Evolutionary conservation across 1,140 invertebrate species (phyloP).

Genomic region (Drosophila asahinai): DNA sequence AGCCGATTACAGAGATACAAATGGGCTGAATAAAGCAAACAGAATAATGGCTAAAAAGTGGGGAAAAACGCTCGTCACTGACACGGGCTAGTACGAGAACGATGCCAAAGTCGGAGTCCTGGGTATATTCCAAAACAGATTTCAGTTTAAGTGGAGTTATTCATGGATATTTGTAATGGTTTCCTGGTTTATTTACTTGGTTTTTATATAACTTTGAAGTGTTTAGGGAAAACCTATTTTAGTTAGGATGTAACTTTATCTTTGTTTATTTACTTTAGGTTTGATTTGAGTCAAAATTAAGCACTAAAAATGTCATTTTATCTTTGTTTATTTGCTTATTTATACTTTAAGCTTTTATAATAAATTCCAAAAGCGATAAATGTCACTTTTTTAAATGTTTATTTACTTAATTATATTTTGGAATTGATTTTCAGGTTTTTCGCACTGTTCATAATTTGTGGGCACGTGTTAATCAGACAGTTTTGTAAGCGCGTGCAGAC

Average conservation of each 20-base stretch:
- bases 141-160: neutral
- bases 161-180: neutral
- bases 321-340: neutral
- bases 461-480: conserved; percentile 73
- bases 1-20: conserved; percentile 50
- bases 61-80: conserved; percentile 47
- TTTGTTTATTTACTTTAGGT: neutral
- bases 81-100: conserved; percentile 40
- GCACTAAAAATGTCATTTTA: neutral
- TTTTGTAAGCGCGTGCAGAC: conserved; percentile 60
- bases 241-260: too few relatives aligned
- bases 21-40: conserved; percentile 24
- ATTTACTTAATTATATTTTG: conserved; percentile 24
- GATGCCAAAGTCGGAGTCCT: neutral
- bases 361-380: neutral
- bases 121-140: conserved; percentile 12
- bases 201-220: neutral
- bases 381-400: neutral
- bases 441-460: conserved; percentile 56
- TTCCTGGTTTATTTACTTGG: neutral
- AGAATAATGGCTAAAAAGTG: conserved; percentile 27
- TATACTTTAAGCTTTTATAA: conserved; percentile 2
- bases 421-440: conserved; percentile 29
- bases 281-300: neutral
- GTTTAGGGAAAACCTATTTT: neutral